phyloP scores from a whole-genome alignment of 2,888 invertebrate genomes.

The Sympetrum striolatum region DNA sequence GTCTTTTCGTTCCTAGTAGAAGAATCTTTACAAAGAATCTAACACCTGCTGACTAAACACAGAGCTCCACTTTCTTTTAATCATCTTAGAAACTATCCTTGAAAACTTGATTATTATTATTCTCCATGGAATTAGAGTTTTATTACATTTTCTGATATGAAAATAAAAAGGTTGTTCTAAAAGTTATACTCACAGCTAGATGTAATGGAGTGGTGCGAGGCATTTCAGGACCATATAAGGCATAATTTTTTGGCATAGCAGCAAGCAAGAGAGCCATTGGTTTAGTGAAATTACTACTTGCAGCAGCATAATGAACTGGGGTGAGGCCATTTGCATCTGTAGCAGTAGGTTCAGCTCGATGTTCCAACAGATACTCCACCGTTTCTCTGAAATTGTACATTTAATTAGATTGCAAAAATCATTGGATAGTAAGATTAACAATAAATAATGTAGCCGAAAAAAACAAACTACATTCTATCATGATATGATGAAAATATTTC shows the following conservation, averaged over 20 bases:
- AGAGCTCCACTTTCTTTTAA: background rate
- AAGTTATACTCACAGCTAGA: slow-evolving; percentile 60
- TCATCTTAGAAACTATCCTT: too few relatives aligned
- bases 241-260: slow-evolving; percentile 51
- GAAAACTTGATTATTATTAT: background rate
- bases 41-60: too few relatives aligned
- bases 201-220: slow-evolving; percentile 65
- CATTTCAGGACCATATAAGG: slow-evolving; percentile 49
- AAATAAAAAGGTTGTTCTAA: background rate
- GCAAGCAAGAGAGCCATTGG: slow-evolving; percentile 61
- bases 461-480: too few relatives aligned
- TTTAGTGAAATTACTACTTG: slow-evolving; percentile 64
- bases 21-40: too few relatives aligned
- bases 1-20: too few relatives aligned
- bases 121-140: background rate
- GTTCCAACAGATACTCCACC: slow-evolving; percentile 65
- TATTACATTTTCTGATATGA: background rate
- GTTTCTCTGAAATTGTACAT: slow-evolving; percentile 7
- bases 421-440: too few relatives aligned
- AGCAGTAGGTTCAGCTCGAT: slow-evolving; percentile 64
- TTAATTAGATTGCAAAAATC: too few relatives aligned
- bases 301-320: slow-evolving; percentile 69
- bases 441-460: too few relatives aligned
- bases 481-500: too few relatives aligned
- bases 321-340: slow-evolving; percentile 66